Evolutionary conservation across 1,140 invertebrate species (phyloP), one percentile per base, ranked within the genome.

Genomic region (Drosophila orosa): DNA sequence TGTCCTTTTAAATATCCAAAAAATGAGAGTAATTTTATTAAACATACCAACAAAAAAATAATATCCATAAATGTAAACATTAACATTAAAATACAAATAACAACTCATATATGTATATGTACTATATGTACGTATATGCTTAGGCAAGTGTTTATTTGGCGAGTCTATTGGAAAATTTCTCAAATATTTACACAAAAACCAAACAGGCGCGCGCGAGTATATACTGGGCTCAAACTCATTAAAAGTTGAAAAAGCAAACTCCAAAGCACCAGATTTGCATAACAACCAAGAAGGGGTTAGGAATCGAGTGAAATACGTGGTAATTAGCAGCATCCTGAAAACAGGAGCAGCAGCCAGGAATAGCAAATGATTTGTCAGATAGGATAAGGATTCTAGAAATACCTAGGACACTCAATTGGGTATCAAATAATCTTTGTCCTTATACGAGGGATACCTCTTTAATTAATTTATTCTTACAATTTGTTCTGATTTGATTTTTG

Each of bases 171-270:
- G 50, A 61, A 60, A 77, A 69, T 77, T 77, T 78, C 74, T 63
- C 50, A 74, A 69, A 75, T 85, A 85, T 85, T 67, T 87, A 82
- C 78, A 85, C 35, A 74, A 75, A 45, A 58, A 55, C 40, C 44
- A 42, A 75, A 48, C 58, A 33, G 62, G 55, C 61, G 33, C 42
- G n/a, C n/a, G n/a, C 50, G 33, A 44, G 29, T 40, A 33, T 44
- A 37, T 27, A 33, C n/a, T n/a, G n/a, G n/a, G n/a, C n/a, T n/a
- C 52, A 63, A 83, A 74, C 69, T 82, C 58, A 73, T 66, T 59
- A 82, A 83, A 68, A 74, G 44, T 63, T 75, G 27, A 17, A 25
- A 57, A 56, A 58, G 61, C 33, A 48, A 67, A 72, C 42, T 39
- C 45, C 12, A 54, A 48, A 44, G 17, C 40, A 58, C 19, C 22